Conservation (phyloP, 35 echinoderm and acorn worm genomes). For the Lytechinus pictus region DNA sequence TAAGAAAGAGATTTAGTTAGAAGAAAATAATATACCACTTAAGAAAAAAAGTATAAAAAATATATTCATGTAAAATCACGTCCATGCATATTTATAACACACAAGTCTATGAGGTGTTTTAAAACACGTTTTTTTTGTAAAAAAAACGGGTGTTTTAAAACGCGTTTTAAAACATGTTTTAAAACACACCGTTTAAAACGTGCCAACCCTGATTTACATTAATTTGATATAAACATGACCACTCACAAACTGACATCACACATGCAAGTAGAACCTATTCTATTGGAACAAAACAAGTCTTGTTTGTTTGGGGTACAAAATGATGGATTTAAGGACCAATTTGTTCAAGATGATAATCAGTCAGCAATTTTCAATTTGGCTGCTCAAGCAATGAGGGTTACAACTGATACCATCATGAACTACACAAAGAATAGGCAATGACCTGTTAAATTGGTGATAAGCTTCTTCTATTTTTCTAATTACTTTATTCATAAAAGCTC, state of each 20-base stretch:
- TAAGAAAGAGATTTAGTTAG: too few species aligned
- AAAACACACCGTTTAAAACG: too few species aligned
- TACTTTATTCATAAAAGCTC: not conserved
- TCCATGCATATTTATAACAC: too few species aligned
- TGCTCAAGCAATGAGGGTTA: not conserved
- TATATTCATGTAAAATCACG: too few species aligned
- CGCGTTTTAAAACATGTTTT: too few species aligned
- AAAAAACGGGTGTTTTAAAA: too few species aligned
- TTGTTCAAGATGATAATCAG: slow-evolving; percentile 2
- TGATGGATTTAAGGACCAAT: not conserved
- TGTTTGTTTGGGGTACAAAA: not conserved
- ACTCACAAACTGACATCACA: not conserved
- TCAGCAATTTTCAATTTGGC: slow-evolving; percentile 10
- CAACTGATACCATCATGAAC: slow-evolving; percentile 4
- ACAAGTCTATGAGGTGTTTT: too few species aligned
- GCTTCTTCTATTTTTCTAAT: not conserved
- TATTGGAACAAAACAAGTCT: not conserved
- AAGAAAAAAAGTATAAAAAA: too few species aligned
- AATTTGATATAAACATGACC: not conserved
- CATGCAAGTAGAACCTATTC: not conserved
- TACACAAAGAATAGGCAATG: not conserved
- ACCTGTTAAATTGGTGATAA: not conserved
- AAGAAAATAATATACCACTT: too few species aligned
- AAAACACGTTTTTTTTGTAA: too few species aligned
- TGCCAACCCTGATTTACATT: too few species aligned